phyloP scores from a whole-genome alignment of 1,140 invertebrate genomes.

The Pollicipes pollicipes region DNA sequence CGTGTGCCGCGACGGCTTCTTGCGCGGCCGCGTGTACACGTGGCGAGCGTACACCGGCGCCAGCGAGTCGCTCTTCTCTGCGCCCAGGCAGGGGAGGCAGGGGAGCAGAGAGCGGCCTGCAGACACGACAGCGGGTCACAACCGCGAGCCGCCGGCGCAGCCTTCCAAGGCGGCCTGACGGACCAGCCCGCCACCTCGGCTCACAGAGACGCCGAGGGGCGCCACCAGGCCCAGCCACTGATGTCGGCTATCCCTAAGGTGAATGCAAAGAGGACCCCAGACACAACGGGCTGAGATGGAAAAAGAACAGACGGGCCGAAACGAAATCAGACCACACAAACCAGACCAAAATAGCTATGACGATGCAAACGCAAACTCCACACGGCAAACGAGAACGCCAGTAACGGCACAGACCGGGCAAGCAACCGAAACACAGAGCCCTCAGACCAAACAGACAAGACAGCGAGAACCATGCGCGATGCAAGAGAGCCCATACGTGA shows the following conservation, averaged over 20 bases:
- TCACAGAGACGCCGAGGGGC: background rate
- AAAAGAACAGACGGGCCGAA: background rate
- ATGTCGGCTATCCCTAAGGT: background rate
- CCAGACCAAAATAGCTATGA: background rate
- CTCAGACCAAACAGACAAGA: background rate
- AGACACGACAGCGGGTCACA: background rate
- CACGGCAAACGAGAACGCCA: background rate
- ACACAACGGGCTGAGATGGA: background rate
- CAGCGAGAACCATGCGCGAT: background rate
- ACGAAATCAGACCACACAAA: background rate
- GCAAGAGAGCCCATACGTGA: background rate
- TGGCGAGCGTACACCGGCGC: background rate
- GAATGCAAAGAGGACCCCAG: background rate
- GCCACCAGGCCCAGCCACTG: background rate
- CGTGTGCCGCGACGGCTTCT: background rate
- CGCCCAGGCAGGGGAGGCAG: background rate
- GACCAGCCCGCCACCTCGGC: background rate
- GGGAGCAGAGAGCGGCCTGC: background rate
- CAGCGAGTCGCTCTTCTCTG: background rate
- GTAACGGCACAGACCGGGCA: background rate
- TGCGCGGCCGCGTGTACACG: background rate
- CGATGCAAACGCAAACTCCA: background rate
- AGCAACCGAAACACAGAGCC: background rate
- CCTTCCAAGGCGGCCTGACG: background rate
- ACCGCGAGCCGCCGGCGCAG: no score